Percentiles rank a stretch among this genome's conserved stretches.
Conservation (phyloP, 2,888 invertebrate genomes). For the Brachylomia viminalis region DNA sequence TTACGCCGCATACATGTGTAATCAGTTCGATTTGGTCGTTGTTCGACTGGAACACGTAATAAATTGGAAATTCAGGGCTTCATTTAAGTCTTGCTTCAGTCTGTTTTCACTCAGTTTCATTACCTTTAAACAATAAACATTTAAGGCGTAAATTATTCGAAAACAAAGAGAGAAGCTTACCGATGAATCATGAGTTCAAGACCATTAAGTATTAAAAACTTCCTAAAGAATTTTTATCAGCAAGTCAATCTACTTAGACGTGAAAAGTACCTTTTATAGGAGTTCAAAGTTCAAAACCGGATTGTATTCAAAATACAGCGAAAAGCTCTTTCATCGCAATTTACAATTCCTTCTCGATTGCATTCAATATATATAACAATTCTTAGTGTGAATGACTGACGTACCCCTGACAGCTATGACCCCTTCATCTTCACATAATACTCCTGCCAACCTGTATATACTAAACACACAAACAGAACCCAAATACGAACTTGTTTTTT, state of each 20-base stretch:
- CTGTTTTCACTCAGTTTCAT: slow-evolving; percentile 17
- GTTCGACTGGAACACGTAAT: slow-evolving; percentile 52
- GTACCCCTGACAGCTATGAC: slow-evolving; percentile 72
- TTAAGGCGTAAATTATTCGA: neutral
- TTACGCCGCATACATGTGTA: slow-evolving; percentile 56
- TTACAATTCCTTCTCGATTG: slow-evolving; percentile 42
- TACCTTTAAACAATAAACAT: slow-evolving; percentile 7
- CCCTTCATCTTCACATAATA: slow-evolving; percentile 73
- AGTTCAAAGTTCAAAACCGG: slow-evolving; percentile 43
- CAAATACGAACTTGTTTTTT: slow-evolving; percentile 53
- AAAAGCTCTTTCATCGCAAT: slow-evolving; percentile 48
- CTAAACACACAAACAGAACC: slow-evolving; percentile 16
- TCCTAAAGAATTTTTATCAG: slow-evolving; percentile 15
- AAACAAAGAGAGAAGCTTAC: slow-evolving; percentile 3
- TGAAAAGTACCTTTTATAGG: slow-evolving; percentile 12
- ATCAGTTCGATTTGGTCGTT: slow-evolving; percentile 56
- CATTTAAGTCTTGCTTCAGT: slow-evolving; percentile 28
- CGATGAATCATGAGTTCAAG: slow-evolving; percentile 32
- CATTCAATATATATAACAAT: slow-evolving; percentile 59
- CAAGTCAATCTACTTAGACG: slow-evolving; percentile 6
- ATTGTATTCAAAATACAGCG: slow-evolving; percentile 41
- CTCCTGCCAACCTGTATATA: slow-evolving; percentile 61
- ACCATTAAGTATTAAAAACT: slow-evolving; percentile 26
- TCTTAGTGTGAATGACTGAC: slow-evolving; percentile 72
- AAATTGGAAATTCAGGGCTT: slow-evolving; percentile 40